Base-by-base conservation (phyloP, 2,888 invertebrate species). In the Phymatocera aterrima region DNA sequence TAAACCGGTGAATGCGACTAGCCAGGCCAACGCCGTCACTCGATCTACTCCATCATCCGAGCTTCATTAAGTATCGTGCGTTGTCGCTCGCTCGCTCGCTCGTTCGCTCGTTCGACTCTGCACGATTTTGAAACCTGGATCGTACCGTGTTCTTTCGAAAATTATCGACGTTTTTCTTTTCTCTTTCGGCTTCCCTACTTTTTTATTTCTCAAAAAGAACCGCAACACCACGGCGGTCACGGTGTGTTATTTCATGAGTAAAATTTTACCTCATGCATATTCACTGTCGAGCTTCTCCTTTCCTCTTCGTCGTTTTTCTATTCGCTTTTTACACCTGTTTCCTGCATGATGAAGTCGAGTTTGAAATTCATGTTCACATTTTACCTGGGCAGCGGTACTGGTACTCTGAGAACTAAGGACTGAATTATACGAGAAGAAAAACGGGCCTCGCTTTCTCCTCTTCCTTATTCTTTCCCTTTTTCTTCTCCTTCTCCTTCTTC, bases 31-130 rank as follows among this genome's bases (percentile, higher is more conserved):
- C 72, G 51, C 72, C 72, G 48, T 72, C 48, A 51, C 34, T 51
- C 72, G 72, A 72, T 51, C 51, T 82, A 82, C 86, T 87, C 84
- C 84, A 84, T 86, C 87, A 86, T 86, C 83, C 83, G 83, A 85
- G 83, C 81, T 85, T 87, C 86, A 86, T 87, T 86, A 85, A 82
- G 81, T 83, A 51, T 51, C 72, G 51, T 51, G 51, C 72, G 24
- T 68, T 24, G 43, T 68, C 68, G 43, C 46, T 43, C 68, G 72
- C 61, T 4, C 12, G n/a, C n/a, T 51, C 15, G 51, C 18, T 18
- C n/a, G 51, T 51, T 18, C 51, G 51, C n/a, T 51, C 51, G 4
- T 51, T 64, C 37, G 34, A 34, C 37, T 46, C 46, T 28, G 28
- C 15, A 15, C 68, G 12, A 34, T 46, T 68, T 46, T 43, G 24